A percentile compares a stretch with the other conserved stretches of the same genome.
phyloP scores from a whole-genome alignment of 23 tunicate genomes.

The Corella eumyota region DNA sequence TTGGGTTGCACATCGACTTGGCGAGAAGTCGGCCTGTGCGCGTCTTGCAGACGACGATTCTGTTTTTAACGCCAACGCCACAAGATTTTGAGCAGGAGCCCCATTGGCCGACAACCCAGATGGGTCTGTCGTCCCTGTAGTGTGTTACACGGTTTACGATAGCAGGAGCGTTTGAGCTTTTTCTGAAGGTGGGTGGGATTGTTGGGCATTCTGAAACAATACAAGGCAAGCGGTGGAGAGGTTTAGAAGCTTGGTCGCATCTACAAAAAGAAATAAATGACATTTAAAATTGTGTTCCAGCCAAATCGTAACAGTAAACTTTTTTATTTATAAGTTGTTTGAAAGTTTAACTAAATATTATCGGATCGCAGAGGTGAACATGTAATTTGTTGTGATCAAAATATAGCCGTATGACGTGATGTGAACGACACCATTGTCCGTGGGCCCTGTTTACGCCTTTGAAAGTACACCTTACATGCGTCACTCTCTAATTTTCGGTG shows the following conservation, averaged over 20 bases:
- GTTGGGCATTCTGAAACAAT: slow-evolving; percentile 33
- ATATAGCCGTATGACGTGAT: no score
- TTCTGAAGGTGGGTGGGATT: background rate
- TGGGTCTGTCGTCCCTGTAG: slow-evolving; percentile 3
- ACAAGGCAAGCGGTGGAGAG: slow-evolving; percentile 59
- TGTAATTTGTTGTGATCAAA: no score
- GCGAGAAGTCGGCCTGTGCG: slow-evolving; percentile 25
- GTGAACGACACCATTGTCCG: no score
- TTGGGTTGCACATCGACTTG: slow-evolving; percentile 19
- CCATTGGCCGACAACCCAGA: slow-evolving; percentile 80
- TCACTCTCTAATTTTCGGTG: no score
- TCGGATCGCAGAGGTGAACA: no score
- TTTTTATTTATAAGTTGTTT: no score
- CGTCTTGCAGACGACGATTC: slow-evolving; percentile 51
- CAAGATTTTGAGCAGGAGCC: slow-evolving; percentile 75
- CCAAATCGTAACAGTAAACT: no score
- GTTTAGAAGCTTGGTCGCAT: slow-evolving; percentile 54
- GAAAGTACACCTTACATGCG: no score
- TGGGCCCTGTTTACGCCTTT: no score
- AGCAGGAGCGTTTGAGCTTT: background rate
- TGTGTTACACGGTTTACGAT: background rate
- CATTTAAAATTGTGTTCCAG: background rate
- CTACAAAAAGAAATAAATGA: slow-evolving; percentile 6
- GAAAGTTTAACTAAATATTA: no score
- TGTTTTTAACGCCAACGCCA: slow-evolving; percentile 60